Evolutionary conservation across 2,888 invertebrate genomes (phyloP).

Genomic region (Polyploca ridens): DNA sequence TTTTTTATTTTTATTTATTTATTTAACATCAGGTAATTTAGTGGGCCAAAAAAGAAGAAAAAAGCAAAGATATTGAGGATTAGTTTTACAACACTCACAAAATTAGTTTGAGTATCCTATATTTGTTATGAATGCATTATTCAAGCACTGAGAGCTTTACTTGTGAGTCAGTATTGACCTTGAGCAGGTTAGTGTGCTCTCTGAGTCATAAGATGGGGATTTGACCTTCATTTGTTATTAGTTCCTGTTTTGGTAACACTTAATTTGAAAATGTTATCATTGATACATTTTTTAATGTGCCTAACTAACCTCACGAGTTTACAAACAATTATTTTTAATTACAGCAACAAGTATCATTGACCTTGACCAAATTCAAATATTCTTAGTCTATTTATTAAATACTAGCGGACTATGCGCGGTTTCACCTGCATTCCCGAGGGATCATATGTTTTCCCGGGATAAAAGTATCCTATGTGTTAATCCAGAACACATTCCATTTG

Average conservation of each 20-base stretch:
- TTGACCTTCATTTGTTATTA: conserved; percentile 49
- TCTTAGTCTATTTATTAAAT: neutral
- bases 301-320: too few species aligned
- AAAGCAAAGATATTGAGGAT: too few species aligned
- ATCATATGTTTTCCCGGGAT: too few species aligned
- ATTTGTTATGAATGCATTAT: conserved; percentile 30
- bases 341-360: conserved; percentile 12
- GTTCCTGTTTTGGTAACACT: conserved; percentile 5
- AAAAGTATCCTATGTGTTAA: too few species aligned
- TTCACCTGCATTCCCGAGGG: too few species aligned
- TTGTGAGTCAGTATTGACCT: conserved; percentile 59
- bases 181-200: conserved; percentile 38
- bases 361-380: conserved; percentile 23
- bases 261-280: neutral
- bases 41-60: too few species aligned
- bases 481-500: too few species aligned
- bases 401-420: too few species aligned
- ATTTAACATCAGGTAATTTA: neutral
- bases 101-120: neutral
- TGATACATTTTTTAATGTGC: neutral
- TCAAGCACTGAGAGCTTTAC: conserved; percentile 40
- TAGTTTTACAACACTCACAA: neutral
- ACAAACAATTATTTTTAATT: too few species aligned
- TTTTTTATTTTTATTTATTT: too few species aligned
- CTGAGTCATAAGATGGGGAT: conserved; percentile 55